A percentile compares a stretch with the other conserved stretches of the same genome.
These are phyloP conservation scores for Mamestra configurata DNA, from an alignment of 1,140 invertebrate genomes.

Conservation along the genomic window DNA sequence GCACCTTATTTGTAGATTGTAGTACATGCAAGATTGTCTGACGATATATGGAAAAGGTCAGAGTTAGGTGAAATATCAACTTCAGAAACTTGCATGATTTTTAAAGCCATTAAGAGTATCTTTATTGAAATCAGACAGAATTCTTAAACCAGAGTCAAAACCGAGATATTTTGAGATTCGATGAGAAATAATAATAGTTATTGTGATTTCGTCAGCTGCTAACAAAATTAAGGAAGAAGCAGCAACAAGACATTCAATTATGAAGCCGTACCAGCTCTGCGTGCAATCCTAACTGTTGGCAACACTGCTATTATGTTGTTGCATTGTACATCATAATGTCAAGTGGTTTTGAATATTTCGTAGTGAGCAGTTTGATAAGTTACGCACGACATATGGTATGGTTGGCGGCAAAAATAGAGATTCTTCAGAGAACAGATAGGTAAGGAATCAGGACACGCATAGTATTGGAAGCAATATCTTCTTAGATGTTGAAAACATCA, in stretches of 20 bases:
- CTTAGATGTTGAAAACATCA: no score
- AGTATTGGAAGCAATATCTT: no score
- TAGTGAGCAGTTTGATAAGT: not conserved
- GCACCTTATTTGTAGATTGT: conserved; percentile 16
- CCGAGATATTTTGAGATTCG: not conserved
- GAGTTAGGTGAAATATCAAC: conserved; percentile 11
- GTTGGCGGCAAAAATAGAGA: no score
- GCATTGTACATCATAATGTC: conserved; percentile 27
- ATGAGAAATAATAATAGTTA: not conserved
- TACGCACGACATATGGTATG: not conserved
- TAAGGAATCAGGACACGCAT: no score
- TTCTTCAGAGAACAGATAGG: no score
- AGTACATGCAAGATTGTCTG: conserved; percentile 3
- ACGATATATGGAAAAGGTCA: conserved; percentile 15
- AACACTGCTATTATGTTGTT: conserved; percentile 39
- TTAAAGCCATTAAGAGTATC: not conserved
- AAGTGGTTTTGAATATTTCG: conserved; percentile 38
- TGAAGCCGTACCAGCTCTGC: conserved; percentile 9
- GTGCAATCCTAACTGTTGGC: conserved; percentile 35
- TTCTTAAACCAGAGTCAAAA: not conserved
- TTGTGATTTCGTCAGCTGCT: not conserved
- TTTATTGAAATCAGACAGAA: not conserved
- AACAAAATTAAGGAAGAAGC: conserved; percentile 15
- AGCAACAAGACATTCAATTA: conserved; percentile 20
- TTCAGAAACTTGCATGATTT: not conserved